Base-by-base conservation (phyloP, 30 jellyfish, hydroid and myxozoan species). In the Aurelia coerulea region DNA sequence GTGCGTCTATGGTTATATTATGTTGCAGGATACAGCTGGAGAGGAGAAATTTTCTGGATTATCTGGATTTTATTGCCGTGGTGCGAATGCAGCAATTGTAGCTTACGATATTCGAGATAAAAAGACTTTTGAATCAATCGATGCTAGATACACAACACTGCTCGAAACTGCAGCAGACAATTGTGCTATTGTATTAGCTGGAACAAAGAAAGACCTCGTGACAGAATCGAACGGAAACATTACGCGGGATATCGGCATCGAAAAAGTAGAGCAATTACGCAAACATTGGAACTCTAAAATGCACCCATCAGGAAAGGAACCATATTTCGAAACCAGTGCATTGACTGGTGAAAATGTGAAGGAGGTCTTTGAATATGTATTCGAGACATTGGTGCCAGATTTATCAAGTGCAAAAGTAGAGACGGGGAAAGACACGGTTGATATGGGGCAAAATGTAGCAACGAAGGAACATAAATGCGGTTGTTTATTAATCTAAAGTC, bases 1-100 rank as follows among this genome's bases (percentile, higher is more conserved):
- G n/a, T n/a, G n/a, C n/a, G n/a, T n/a, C n/a, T n/a, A n/a, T 46
- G 14, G 0, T 46, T 5, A 46, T 5, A 7, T 46, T 83, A n/a
- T 59, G 7, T 42, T 64, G 59, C 23, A 88, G 96, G 98, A 93
- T 79, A 93, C 98, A 10, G 98, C 98, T 54, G 98, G 98, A 2
- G 97, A 93, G 65, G 98, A 93, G 73, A 76, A 80, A 65, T 93
- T 81, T 63, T 93, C 98, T 56, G 97, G 98, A 35, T 53, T 93
- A 53, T 88, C 98, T 0, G 84, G 78, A 10, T 93, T 93, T 59
- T 93, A 93, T 54, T 93, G 98, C 65, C 97, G 98, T 16, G 91
- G 89, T 23, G 98, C 98, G n/a, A 88, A 93, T 68, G 98, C 98
- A 33, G 98, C 92, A 2, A 88, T 93, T 15, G 86, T 93, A 17